Percentiles rank a stretch among this genome's conserved stretches.
Conservation (phyloP, 2,113 vertebrate genomes). For the Spilogale gracilis region DNA sequence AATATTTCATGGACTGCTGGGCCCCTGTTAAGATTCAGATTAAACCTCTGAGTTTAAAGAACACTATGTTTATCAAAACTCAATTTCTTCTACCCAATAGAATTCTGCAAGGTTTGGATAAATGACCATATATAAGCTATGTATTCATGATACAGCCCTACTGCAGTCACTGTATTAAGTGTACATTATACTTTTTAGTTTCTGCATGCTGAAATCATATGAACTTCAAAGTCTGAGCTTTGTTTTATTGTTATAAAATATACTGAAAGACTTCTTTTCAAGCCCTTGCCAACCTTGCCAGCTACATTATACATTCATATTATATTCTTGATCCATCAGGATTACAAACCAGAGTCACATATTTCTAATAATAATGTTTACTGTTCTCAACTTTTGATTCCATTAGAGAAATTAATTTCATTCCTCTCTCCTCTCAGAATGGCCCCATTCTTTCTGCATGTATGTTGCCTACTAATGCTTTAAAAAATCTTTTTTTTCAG, state of each 20-base stretch:
- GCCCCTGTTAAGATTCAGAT: slow-evolving; percentile 77
- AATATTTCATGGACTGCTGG: slow-evolving; percentile 81
- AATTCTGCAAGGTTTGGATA: slow-evolving; percentile 63
- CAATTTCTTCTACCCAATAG: slow-evolving; percentile 74
- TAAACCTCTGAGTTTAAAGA: slow-evolving; percentile 77
- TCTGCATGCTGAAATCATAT: not conserved
- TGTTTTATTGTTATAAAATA: slow-evolving; percentile 24
- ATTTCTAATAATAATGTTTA: slow-evolving; percentile 67
- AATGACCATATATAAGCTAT: slow-evolving; percentile 57
- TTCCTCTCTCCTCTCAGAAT: slow-evolving; percentile 30
- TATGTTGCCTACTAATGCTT: slow-evolving; percentile 27
- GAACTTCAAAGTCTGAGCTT: not conserved
- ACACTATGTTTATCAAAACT: slow-evolving; percentile 79
- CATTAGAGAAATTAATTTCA: slow-evolving; percentile 62
- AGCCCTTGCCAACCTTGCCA: not conserved
- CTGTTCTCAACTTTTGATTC: slow-evolving; percentile 18
- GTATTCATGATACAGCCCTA: slow-evolving; percentile 40
- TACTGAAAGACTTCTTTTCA: slow-evolving; percentile 21
- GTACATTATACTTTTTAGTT: slow-evolving; percentile 18
- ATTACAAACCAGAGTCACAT: not conserved
- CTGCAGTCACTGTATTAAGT: not conserved
- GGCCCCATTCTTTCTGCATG: not conserved
- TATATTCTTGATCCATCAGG: slow-evolving; percentile 36
- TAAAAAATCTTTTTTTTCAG: not conserved
- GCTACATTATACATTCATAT: slow-evolving; percentile 40